A percentile compares a stretch with the other conserved stretches of the same genome.
Conservation (phyloP, 2,797 vertebrate genomes). For the Manis javanica region DNA sequence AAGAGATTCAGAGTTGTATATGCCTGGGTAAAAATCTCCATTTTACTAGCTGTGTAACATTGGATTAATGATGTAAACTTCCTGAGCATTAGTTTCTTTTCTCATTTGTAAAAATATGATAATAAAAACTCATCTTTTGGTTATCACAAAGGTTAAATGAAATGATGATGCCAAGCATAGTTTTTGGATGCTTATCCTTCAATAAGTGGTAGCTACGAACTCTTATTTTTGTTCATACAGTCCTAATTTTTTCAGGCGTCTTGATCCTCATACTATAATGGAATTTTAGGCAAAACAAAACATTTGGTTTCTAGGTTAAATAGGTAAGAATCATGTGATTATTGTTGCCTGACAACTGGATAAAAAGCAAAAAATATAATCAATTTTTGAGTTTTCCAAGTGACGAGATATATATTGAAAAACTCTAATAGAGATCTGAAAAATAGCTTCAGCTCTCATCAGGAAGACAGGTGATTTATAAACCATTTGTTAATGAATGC, state of each 20-base stretch:
- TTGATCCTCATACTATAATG: background rate
- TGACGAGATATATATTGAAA: background rate
- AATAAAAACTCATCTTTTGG: background rate
- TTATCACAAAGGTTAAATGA: background rate
- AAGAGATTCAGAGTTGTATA: background rate
- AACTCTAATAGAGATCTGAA: background rate
- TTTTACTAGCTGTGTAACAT: background rate
- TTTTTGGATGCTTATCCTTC: background rate
- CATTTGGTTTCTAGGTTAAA: background rate
- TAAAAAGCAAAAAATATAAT: background rate
- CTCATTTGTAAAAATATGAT: background rate
- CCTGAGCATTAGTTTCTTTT: background rate
- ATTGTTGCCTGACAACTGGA: background rate
- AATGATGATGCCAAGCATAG: background rate
- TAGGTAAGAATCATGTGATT: background rate
- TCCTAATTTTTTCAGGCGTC: background rate
- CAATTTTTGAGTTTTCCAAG: background rate
- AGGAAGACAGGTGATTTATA: background rate
- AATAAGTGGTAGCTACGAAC: background rate
- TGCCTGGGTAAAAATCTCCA: background rate
- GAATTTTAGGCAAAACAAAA: background rate
- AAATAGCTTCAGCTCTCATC: background rate
- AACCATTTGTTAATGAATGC: background rate
- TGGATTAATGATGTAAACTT: background rate
- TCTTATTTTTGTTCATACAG: background rate